Base-by-base conservation (phyloP, 2,888 invertebrate species). In the Lasioglossum marginatum region DNA sequence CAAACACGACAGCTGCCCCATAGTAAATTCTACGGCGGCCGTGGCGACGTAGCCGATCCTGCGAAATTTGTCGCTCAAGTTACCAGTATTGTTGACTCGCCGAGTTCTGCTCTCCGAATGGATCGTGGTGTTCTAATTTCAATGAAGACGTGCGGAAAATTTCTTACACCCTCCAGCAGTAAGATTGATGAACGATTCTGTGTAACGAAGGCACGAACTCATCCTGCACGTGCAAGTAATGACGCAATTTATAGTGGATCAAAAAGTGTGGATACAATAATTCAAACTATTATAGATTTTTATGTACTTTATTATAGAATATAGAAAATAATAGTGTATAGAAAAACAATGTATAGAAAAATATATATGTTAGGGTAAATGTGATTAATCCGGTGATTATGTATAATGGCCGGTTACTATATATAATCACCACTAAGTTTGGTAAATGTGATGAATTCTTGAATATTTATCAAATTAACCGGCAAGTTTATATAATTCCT, bases 1-100 rank as follows among this genome's bases (percentile, higher is more conserved):
- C 40, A 34, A 66, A 40, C 43, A 57, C 75, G 80, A 77, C 89
- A 89, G 88, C 85, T 89, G 89, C 79, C 63, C 27, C 34, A 23
- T 66, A 71, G 72, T 43, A 81, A 74, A 82, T 82, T 43, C 43
- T 43, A 43, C 43, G 4, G 43, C 14, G 43, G 8, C 37, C 5
- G 40, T 0, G 40, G 40, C 16, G 45, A 16, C 77, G 76, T 78
- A 76, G 63, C 72, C 80, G 79, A 63, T 27, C 40, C 70, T 66
- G 34, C 23, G 57, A 63, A 79, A 37, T 48, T 63, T 43, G 34
- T n/a, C 34, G 52, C 23, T 31, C 43, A 6, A 60, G 14, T 43
- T 27, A 23, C 19, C 23, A 23, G 40, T 31, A 43, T 27, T n/a
- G 31, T 57, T 68, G 31, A 60, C 23, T 31, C 12, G 8, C 14